Evolutionary conservation across 2,797 vertebrate species (phyloP), one percentile per base, ranked within the genome.

Genomic region (Pseudomugil tenellus): DNA sequence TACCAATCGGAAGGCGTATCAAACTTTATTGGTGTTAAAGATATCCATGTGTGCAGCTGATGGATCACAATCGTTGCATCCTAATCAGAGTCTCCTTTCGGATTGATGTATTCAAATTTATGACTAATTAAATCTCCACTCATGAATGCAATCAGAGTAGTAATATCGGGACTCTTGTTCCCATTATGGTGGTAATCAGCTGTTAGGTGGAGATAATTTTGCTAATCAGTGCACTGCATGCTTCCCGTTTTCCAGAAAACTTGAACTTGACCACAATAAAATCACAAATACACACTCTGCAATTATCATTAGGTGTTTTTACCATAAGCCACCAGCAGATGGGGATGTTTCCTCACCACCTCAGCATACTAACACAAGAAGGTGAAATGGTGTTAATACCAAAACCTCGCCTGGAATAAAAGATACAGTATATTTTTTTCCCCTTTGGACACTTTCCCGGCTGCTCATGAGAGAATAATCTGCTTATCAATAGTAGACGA

Each of bases 311-410:
- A 32, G 57, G 26, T 59, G 37, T 68, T 4, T 46, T 71, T 68
- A 41, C 26, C 26, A 9, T 34, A 31, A 32, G 29, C 5, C 10
- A 54, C 83, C 87, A 90, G 68, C 46, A 87, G 88, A 63, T 85
- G 83, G 77, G 1, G 79, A 46, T 80, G 21, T 81, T 81, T 49
- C 28, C 39, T 39, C 48, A 70, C 8, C 5, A 26, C 2, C 43
- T 1, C 6, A 1, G n/a, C 26, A 14, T 11, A 21, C 3, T 39
- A n/a, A 14, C 13, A 13, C 2, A 4, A 2, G 8, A 41, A 6
- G 2, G 1, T 41, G 23, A 1, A 48, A 25, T 14, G 23, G 26
- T 26, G 29, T 67, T 58, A 37, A 13, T 28, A 32, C 23, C 11
- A 5, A 53, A 39, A 59, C 19, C 0, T 12, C 7, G 46, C 25